A percentile compares a stretch with the other conserved stretches of the same genome.
Conservation (phyloP, 2,888 invertebrate genomes). For the Ectropis crepuscularia region DNA sequence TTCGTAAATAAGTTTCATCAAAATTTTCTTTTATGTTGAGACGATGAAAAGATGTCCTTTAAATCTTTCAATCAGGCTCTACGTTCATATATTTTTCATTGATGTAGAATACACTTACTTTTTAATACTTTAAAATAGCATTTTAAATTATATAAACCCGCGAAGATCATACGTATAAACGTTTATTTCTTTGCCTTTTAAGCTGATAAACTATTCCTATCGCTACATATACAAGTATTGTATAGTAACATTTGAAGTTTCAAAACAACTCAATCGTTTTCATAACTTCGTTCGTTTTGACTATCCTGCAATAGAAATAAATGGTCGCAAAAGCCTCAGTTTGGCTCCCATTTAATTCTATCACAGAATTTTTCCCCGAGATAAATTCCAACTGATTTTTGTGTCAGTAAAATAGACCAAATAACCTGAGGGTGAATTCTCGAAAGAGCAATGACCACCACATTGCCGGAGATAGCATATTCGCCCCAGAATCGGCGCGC, state of each 20-base stretch:
- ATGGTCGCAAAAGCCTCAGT: background rate
- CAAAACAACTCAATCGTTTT: too few species aligned
- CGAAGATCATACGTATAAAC: too few species aligned
- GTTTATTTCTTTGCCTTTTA: too few species aligned
- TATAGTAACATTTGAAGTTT: too few species aligned
- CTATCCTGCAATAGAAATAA: too few species aligned
- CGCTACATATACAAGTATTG: too few species aligned
- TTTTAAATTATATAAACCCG: too few species aligned
- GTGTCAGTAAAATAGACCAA: constrained; percentile 18
- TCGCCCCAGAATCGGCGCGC: constrained; percentile 42
- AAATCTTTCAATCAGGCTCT: constrained; percentile 1
- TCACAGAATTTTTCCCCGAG: constrained; percentile 33
- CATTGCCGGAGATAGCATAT: constrained; percentile 45
- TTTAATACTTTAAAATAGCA: too few species aligned
- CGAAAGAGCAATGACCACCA: constrained; percentile 39
- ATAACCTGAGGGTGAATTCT: constrained; percentile 24
- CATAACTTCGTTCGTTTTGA: too few species aligned
- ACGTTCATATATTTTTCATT: too few species aligned
- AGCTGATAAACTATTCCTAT: too few species aligned
- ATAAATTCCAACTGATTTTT: constrained; percentile 18
- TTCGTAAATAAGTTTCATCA: constrained; percentile 40
- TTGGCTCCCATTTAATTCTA: constrained; percentile 6
- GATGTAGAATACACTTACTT: too few species aligned
- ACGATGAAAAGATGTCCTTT: constrained; percentile 41
- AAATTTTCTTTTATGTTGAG: constrained; percentile 39